Evolutionary conservation across 2,113 vertebrate species (phyloP), one percentile per base, ranked within the genome.

Genomic region (Numida meleagris): DNA sequence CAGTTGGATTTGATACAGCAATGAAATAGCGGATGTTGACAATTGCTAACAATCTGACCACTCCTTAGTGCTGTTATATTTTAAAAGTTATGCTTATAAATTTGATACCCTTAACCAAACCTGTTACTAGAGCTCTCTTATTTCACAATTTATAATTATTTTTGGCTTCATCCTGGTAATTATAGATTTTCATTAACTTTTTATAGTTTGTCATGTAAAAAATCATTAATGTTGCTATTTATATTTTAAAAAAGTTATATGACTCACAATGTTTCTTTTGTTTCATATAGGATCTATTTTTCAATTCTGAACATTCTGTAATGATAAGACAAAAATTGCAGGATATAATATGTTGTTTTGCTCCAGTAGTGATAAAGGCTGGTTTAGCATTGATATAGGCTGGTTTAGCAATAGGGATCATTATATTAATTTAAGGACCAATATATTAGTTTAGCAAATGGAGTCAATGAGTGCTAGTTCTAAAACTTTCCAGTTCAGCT

Each of bases 71-170:
- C 71, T 83, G 42, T 76, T 81, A 38, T 25, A 65, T 84, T 89
- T 66, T 4, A 66, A 58, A 89, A 59, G 87, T 76, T 85, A 82
- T 63, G 53, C 78, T 94, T 50, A 67, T 67, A 92, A 61, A 82
- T 92, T 95, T 92, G 75, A 73, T 93, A 65, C 59, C 75, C 76
- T 84, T 92, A 79, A 85, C 42, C 62, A 85, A 71, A 75, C 45
- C 75, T 91, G 42, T 85, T 89, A 55, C 42, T 80, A 62, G 63
- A 87, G 38, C 55, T 89, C 48, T 84, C 77, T 71, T 68, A 70
- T 53, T 95, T 91, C 55, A 70, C 85, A 81, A 89, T 92, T 91
- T 92, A 42, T 85, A 80, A 95, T 94, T 85, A 81, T 46, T 88
- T 86, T 66, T 89, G 78, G 55, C 87, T 93, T 91, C n/a, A 10